A percentile compares a stretch with the other conserved stretches of the same genome.
These are phyloP conservation scores for Hemibagrus guttatus DNA, from an alignment of 2,797 vertebrate species.

Conservation along the genomic window DNA sequence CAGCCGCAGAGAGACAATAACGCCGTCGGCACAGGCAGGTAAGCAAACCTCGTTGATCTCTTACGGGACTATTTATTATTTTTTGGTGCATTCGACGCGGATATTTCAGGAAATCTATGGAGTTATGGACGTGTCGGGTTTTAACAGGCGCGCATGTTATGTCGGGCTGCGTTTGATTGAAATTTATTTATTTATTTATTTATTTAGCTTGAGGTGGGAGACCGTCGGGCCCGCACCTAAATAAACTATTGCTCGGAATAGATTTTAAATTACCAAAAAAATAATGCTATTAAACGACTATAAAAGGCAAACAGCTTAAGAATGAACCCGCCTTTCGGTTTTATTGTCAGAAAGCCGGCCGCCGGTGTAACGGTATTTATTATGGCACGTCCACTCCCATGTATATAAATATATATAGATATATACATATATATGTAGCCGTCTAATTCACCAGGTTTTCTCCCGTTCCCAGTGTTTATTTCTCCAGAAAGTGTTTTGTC, in stretches of 20 bases:
- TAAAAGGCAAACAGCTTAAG: neutral
- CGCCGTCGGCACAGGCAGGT: constrained; percentile 75
- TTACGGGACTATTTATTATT: constrained; percentile 6
- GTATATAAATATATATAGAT: neutral
- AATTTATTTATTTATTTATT: constrained; percentile 53
- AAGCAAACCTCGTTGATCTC: constrained; percentile 58
- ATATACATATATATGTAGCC: too few relatives aligned
- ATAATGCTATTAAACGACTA: neutral
- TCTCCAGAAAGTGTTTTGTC: too few relatives aligned
- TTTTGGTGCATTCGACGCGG: constrained; percentile 1
- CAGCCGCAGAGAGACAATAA: constrained; percentile 77
- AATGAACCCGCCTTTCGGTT: neutral
- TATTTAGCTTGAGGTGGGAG: constrained; percentile 62
- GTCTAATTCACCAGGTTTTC: too few relatives aligned
- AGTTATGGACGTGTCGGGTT: neutral
- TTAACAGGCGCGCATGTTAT: neutral
- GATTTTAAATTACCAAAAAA: neutral
- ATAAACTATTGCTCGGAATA: constrained; percentile 46
- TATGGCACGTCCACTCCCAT: constrained; percentile 22
- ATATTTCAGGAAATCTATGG: neutral
- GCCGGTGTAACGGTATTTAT: constrained; percentile 52
- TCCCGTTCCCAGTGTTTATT: neutral
- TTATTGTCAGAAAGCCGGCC: neutral
- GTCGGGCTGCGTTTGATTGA: neutral
- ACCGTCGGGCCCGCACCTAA: constrained; percentile 69